phyloP scores from a whole-genome alignment of 64 coral and sea anemone species.

The Trachythela sp. region DNA sequence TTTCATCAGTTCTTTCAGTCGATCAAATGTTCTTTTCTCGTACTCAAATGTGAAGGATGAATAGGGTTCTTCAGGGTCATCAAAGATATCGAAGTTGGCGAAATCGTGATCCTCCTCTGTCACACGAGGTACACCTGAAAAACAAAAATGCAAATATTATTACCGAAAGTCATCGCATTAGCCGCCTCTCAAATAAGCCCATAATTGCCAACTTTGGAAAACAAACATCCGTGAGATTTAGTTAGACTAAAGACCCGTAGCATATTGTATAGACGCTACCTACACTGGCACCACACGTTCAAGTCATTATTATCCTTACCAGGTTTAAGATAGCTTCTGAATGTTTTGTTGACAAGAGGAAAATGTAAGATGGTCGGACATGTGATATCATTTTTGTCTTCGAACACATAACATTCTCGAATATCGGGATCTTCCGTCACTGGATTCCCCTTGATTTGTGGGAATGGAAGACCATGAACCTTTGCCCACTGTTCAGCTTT shows the following conservation, averaged over 20 bases:
- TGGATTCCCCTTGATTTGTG: conserved; percentile 25
- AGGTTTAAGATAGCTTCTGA: conserved; percentile 18
- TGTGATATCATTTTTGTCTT: neutral
- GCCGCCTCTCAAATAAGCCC: neutral
- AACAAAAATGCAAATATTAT: too few relatives aligned
- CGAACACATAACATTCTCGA: conserved; percentile 46
- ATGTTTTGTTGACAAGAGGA: conserved; percentile 40
- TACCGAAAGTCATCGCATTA: neutral
- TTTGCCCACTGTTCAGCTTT: conserved; percentile 35
- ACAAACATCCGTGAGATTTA: too few relatives aligned
- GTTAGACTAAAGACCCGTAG: too few relatives aligned
- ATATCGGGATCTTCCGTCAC: neutral
- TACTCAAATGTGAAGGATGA: conserved; percentile 76
- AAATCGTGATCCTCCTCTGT: conserved; percentile 48
- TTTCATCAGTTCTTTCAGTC: conserved; percentile 55
- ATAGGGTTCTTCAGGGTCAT: conserved; percentile 58
- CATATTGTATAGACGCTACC: too few relatives aligned
- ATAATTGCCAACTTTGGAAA: neutral
- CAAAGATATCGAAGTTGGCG: conserved; percentile 62
- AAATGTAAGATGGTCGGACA: conserved; percentile 43
- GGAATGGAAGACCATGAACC: conserved; percentile 27
- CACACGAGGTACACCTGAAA: conserved; percentile 44
- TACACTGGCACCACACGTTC: too few relatives aligned
- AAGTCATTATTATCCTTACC: conserved; percentile 40
- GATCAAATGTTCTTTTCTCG: conserved; percentile 57